Evolutionary conservation across 1,140 invertebrate genomes (phyloP), one percentile per base, ranked within the genome.

Genomic region (Aphelenchoides besseyi): DNA sequence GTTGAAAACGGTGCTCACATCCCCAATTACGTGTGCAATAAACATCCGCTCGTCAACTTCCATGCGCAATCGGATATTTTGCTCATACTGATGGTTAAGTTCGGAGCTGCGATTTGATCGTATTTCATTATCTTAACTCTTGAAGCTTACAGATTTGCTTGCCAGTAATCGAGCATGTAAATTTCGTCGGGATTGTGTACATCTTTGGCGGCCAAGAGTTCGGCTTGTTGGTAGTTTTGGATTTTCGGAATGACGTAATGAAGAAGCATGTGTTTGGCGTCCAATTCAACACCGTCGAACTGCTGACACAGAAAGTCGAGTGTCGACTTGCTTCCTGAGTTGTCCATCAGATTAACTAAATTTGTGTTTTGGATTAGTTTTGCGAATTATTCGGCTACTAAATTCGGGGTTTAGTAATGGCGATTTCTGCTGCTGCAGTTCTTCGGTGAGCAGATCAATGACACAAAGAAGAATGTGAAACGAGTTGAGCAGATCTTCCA

Each of bases 41-140:
- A 97, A 94, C 83, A 97, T 92, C 82, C 94, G 89, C 86, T 98
- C 95, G 83, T 98, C 95, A 86, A 97, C 94, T 87, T 97, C 93
- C 2, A 94, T 93, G 64, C 91, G 90, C 84, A 89, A 94, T 12
- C 96, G 85, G 37, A 97, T 91, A 86, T 92, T 92, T 73, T 91
- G 91, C 85, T 97, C 94, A 84, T 98, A 97, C 29, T 89, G 86
- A 84, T 90, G 92, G 75, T 92, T 88, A 0, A 88, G 87, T 23
- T 85, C 83, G 76, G 90, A 87, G 1, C 90, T 90, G 54, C 55
- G 26, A 5, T 8, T 23, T 8, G 55, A 8, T 59, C 18, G 23
- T 8, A 28, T 59, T 33, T 5, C 18, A 8, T 59, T 23, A 8
- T 8, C 5, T 33, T 59, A 5, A 23, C 26, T 33, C 12, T 12